Evolutionary conservation across 2,797 vertebrate species (phyloP).

Genomic region (Enteromius treurensis): DNA sequence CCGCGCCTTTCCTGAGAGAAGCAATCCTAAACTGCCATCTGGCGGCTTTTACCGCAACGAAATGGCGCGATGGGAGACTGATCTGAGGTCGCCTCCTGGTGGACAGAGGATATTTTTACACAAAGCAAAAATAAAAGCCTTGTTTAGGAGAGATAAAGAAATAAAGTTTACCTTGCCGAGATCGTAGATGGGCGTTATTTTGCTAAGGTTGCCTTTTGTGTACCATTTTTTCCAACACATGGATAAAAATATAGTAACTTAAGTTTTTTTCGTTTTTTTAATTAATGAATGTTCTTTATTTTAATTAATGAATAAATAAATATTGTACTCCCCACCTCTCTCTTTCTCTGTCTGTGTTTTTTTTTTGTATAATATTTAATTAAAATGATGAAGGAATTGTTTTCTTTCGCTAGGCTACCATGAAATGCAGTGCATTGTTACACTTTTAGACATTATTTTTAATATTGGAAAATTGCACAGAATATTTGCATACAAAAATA

Average conservation of each 20-base stretch:
- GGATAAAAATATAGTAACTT: neutral
- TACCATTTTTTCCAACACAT: neutral
- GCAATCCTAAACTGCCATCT: slow-evolving; percentile 99
- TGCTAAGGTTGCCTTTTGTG: neutral
- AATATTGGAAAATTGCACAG: neutral
- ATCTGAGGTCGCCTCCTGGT: slow-evolving; percentile 91
- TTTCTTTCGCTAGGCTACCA: neutral
- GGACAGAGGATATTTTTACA: slow-evolving; percentile 70
- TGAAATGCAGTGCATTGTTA: neutral
- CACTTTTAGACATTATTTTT: neutral
- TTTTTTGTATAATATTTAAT: neutral
- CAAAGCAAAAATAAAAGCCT: slow-evolving; percentile 27
- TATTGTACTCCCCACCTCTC: neutral
- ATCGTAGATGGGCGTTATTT: neutral
- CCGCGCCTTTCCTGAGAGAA: slow-evolving; percentile 95
- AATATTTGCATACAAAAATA: neutral
- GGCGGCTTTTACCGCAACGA: slow-evolving; percentile 96
- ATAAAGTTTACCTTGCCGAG: neutral
- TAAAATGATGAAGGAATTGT: neutral
- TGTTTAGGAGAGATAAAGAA: neutral
- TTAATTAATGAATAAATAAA: neutral
- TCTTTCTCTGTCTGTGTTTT: too few relatives aligned
- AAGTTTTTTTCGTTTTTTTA: neutral
- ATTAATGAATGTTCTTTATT: too few relatives aligned
- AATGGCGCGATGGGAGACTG: slow-evolving; percentile 94